Evolutionary conservation across 2,888 invertebrate species (phyloP).

Genomic region (Ommatoiulus sabulosus): DNA sequence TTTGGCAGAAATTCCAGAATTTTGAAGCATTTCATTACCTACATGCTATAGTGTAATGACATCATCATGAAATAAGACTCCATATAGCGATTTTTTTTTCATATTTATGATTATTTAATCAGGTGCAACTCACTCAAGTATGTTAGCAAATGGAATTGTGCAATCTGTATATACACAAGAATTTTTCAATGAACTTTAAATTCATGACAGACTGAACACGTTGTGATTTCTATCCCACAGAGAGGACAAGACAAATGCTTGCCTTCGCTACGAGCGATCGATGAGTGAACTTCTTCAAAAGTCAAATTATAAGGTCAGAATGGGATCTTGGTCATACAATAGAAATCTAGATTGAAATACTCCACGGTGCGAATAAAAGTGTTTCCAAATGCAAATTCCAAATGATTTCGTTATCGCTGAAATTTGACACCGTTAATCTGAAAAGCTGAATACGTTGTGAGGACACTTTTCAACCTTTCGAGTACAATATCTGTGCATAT

Average conservation of each 20-base stretch:
- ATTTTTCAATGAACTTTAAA: conserved; percentile 18
- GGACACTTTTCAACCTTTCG: too few species aligned
- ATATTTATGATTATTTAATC: neutral
- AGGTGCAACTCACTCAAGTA: neutral
- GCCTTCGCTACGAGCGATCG: neutral
- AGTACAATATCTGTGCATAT: too few species aligned
- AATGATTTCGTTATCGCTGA: too few species aligned
- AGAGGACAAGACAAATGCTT: conserved; percentile 4
- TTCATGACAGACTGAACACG: neutral
- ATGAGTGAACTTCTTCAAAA: neutral
- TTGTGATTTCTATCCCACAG: neutral
- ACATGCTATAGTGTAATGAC: neutral
- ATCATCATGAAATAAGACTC: neutral
- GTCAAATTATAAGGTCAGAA: neutral
- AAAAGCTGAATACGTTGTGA: too few species aligned
- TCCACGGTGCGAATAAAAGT: neutral
- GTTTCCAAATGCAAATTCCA: neutral
- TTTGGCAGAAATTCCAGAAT: neutral
- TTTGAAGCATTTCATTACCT: neutral
- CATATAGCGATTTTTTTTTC: neutral
- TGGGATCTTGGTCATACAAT: neutral
- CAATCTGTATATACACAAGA: neutral
- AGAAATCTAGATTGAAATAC: neutral
- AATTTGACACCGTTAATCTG: too few species aligned
- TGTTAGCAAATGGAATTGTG: neutral